phyloP scores from a whole-genome alignment of 2,113 vertebrate species.

The Apodemus sylvaticus region DNA sequence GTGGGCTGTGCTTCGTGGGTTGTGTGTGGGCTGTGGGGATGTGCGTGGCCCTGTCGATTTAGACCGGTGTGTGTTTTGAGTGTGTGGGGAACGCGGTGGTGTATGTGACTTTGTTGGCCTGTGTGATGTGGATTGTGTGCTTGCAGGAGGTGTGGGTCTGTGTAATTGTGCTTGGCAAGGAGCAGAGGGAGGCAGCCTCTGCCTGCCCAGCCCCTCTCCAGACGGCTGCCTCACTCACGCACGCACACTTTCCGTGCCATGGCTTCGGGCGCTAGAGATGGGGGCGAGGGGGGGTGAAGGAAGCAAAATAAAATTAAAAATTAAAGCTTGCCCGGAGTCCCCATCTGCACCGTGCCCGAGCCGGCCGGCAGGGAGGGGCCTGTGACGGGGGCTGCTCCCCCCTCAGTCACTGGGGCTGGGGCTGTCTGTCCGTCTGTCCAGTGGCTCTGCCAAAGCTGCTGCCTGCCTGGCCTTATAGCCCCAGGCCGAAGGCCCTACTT shows the following conservation, averaged over 20 bases:
- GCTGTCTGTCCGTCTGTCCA: constrained; percentile 6
- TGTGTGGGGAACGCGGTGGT: neutral
- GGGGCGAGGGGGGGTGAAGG: constrained; percentile 66
- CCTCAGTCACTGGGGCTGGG: neutral
- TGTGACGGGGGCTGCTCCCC: constrained; percentile 24
- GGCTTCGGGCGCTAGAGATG: constrained; percentile 76
- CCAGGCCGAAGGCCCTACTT: neutral
- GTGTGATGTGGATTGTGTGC: too few relatives aligned
- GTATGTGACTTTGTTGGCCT: neutral
- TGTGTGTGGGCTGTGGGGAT: too few relatives aligned
- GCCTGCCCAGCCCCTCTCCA: constrained; percentile 33
- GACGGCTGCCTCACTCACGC: constrained; percentile 17
- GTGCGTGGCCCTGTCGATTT: neutral
- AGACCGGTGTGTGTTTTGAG: neutral
- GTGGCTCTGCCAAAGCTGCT: constrained; percentile 37
- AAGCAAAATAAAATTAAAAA: constrained; percentile 85
- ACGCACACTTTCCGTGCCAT: constrained; percentile 58
- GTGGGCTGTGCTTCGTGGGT: neutral
- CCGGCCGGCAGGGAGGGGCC: constrained; percentile 6
- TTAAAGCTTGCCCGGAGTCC: constrained; percentile 82
- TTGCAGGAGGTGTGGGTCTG: constrained; percentile 26
- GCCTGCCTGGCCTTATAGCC: constrained; percentile 38
- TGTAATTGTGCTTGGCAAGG: neutral
- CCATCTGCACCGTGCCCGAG: constrained; percentile 58
- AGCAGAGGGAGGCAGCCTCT: constrained; percentile 18